Conservation (phyloP, 2,113 vertebrate genomes). For the Cyprinus carpio region DNA sequence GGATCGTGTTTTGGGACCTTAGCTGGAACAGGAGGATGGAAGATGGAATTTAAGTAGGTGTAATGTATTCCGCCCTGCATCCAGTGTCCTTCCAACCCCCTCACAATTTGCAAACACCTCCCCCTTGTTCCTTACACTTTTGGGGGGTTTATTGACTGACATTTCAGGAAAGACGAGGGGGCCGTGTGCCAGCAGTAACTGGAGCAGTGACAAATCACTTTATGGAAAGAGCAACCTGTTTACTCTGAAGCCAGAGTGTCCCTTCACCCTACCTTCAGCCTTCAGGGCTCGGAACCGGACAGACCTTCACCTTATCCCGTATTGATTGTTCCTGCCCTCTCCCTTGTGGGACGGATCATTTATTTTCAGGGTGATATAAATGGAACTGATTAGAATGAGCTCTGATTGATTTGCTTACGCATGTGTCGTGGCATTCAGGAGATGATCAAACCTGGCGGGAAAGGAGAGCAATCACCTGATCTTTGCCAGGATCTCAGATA, state of each 20-base stretch:
- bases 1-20: constrained; percentile 11
- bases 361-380: constrained; percentile 80
- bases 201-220: constrained; percentile 60
- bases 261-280: constrained; percentile 49
- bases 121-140: constrained; percentile 46
- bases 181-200: constrained; percentile 34
- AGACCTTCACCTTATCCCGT: constrained; percentile 75
- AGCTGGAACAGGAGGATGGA: constrained; percentile 30
- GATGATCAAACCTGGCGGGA: constrained; percentile 62
- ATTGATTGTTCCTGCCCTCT: constrained; percentile 67
- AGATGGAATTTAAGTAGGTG: constrained; percentile 57
- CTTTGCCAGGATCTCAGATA: constrained; percentile 40
- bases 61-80: constrained; percentile 45
- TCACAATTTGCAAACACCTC: constrained; percentile 25
- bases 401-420: constrained; percentile 76
- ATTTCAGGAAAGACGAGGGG: constrained; percentile 60
- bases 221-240: constrained; percentile 60
- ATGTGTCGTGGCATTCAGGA: constrained; percentile 63
- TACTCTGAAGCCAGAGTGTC: constrained; percentile 48
- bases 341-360: constrained; percentile 70
- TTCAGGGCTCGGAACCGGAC: constrained; percentile 42
- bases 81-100: constrained; percentile 37
- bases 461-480: constrained; percentile 36
- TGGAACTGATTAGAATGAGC: constrained; percentile 79
- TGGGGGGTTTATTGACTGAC: constrained; percentile 63